Base-by-base conservation (phyloP, 2,113 vertebrate genomes). In the Pachycephala philippinensis region DNA sequence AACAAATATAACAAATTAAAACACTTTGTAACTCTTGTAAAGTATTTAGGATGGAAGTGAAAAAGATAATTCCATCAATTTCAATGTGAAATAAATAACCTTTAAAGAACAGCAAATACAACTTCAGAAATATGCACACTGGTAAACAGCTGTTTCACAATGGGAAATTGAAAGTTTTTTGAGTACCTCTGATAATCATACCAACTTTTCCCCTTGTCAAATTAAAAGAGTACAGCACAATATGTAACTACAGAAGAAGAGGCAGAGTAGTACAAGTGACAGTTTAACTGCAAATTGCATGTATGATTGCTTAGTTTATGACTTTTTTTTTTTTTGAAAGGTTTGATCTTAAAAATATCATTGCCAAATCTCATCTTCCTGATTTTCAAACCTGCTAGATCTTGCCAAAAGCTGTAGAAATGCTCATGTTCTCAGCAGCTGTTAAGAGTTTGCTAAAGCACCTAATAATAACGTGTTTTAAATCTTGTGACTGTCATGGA, bases 101-200 rank as follows among this genome's bases (percentile, higher is more conserved):
- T 94, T 89, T 90, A 61, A 88, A 92, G 93, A 94, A 79, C 54
- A 97, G 59, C 22, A 97, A 90, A 85, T 53, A 50, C 6, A 79
- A 52, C 96, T 94, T 87, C 33, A 78, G 30, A 72, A 71, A 59
- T 84, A 35, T 1, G 2, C 52, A 80, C 23, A 11, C 20, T 42
- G 61, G 49, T 56, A 72, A 86, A 50, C 44, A 77, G 26, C 47
- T 84, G 45, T 78, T 87, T 56, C 61, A 75, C 47, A 56, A 12
- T 22, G 44, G 26, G 30, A 63, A 30, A 56, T 91, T 37, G 52
- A 13, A 76, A 77, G 37, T 56, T 70, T 35, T 87, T 31, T 54
- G 11, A 65, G 33, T 75, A 75, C 22, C 61, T 88, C 37, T 53
- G 57, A 28, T 59, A 50, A 27, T 89, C 28, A 7, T 19, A 68